phyloP scores from a whole-genome alignment of 2,113 vertebrate genomes.

The Ivindomyrus marchei region DNA sequence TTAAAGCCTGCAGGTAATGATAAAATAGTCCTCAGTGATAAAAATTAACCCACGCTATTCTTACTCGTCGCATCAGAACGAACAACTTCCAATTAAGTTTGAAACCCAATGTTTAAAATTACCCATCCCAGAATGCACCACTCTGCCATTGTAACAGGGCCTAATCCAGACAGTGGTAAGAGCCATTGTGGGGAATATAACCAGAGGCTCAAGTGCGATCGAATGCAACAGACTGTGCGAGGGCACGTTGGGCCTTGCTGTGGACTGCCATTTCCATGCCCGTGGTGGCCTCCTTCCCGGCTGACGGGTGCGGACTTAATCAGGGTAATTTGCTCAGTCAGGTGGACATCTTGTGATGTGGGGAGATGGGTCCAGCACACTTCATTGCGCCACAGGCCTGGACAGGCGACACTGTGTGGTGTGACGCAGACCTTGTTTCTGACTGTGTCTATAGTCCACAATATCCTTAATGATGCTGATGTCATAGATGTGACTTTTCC shows the following conservation, averaged over 20 bases:
- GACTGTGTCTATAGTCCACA: not conserved
- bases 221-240: not conserved
- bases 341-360: not conserved
- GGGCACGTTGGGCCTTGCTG: not conserved
- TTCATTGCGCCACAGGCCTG: not conserved
- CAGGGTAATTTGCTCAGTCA: not conserved
- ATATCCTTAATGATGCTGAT: not conserved
- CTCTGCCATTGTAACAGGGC: not conserved
- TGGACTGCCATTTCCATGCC: not conserved
- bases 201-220: not conserved
- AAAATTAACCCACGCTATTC: not conserved
- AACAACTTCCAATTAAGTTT: not conserved
- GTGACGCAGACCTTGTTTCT: not conserved
- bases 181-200: not conserved
- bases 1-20: not conserved
- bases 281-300: not conserved
- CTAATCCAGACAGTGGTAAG: not conserved
- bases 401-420: not conserved
- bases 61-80: not conserved
- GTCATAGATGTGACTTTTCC: not conserved
- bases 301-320: not conserved
- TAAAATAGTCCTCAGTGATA: not conserved
- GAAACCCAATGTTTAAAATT: not conserved
- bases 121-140: not conserved
- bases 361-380: not conserved